Evolutionary conservation across 2,113 vertebrate species (phyloP).

Genomic region (Pionites leucogaster): DNA sequence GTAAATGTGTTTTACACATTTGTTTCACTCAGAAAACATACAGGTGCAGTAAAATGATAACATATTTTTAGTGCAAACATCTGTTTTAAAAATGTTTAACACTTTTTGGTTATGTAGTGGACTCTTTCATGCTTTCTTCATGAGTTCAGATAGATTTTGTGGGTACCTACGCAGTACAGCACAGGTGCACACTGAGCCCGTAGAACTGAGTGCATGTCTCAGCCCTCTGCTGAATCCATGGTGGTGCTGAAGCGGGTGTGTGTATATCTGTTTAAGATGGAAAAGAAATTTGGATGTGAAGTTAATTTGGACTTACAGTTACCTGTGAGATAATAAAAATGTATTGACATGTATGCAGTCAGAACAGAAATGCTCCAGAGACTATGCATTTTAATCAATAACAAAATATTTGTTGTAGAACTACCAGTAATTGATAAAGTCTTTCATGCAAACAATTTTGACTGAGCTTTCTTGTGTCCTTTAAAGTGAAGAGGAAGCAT

Average conservation of each 20-base stretch:
- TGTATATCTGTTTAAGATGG: neutral
- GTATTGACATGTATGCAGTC: neutral
- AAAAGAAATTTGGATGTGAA: neutral
- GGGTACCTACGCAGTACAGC: neutral
- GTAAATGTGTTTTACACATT: neutral
- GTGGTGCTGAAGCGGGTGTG: fast-evolving
- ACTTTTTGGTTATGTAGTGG: neutral
- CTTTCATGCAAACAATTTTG: neutral
- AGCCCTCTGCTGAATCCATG: neutral
- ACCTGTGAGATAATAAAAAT: neutral
- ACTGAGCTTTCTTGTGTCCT: neutral
- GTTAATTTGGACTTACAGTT: neutral
- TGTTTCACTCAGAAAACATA: neutral
- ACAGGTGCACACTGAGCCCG: fast-evolving
- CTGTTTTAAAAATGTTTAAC: neutral
- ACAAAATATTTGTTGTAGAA: neutral
- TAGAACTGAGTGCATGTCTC: neutral
- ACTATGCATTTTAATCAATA: neutral
- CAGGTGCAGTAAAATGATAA: neutral
- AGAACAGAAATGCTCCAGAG: neutral
- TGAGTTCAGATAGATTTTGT: neutral
- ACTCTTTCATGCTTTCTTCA: neutral
- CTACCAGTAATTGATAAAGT: neutral
- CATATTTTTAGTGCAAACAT: neutral
- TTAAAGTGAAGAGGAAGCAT: neutral